These are phyloP conservation scores for Campoplex capitator DNA, from an alignment of 2,888 invertebrate species.

Conservation along the genomic window DNA sequence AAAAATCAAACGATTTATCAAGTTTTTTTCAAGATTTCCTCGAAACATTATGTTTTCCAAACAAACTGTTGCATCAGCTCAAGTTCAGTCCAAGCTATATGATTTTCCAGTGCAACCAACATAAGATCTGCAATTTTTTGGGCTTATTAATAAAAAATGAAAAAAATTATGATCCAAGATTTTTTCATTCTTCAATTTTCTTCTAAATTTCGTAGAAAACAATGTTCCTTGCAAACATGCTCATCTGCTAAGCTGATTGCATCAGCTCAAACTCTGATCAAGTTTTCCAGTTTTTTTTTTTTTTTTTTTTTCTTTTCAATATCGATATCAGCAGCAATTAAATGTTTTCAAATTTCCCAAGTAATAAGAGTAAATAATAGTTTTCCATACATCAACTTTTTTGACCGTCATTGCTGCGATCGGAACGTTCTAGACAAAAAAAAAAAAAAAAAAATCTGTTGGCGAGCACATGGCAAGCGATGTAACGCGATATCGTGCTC, in stretches of 20 bases:
- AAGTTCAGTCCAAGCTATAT: neutral
- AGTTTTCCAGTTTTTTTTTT: neutral
- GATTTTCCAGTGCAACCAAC: neutral
- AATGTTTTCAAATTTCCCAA: neutral
- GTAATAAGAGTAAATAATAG: neutral
- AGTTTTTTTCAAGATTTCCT: neutral
- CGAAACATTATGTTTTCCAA: neutral
- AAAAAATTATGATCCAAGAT: neutral
- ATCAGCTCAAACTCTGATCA: constrained; percentile 28
- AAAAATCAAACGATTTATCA: neutral
- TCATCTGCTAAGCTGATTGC: neutral
- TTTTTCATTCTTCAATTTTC: neutral
- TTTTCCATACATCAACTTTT: neutral
- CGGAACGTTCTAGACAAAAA: constrained; percentile 11
- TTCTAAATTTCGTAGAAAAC: neutral
- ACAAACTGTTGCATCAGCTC: constrained; percentile 17
- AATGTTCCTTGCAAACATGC: neutral
- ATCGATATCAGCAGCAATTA: neutral
- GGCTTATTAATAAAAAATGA: neutral
- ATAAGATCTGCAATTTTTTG: neutral
- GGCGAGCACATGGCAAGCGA: constrained; percentile 50
- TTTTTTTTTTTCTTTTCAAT: neutral
- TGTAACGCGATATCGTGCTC: constrained; percentile 54
- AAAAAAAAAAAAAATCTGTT: constrained; percentile 23
- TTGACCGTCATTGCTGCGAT: neutral